phyloP scores from a whole-genome alignment of 2,888 invertebrate genomes.

The Latheticus oryzae region DNA sequence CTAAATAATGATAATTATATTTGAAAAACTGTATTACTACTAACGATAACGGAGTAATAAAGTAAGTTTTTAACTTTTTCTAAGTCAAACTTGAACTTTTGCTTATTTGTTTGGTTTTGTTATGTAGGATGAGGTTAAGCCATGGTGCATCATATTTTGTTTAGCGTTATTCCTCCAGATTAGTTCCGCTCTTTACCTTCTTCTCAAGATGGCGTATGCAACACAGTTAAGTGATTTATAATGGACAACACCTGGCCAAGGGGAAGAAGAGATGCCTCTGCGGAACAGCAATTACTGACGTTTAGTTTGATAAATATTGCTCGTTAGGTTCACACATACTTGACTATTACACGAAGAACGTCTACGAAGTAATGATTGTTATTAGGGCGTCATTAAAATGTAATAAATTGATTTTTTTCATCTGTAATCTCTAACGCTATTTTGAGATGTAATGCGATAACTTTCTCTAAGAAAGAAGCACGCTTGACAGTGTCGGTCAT shows the following conservation, averaged over 20 bases:
- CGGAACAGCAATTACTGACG: constrained; percentile 26
- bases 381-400: constrained; percentile 43
- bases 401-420: constrained; percentile 42
- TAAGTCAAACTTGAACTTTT: too few relatives aligned
- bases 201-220: constrained; percentile 12
- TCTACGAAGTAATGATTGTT: constrained; percentile 34
- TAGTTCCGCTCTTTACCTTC: too few relatives aligned
- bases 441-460: constrained; percentile 30
- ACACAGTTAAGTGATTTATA: constrained; percentile 34
- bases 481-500: not conserved
- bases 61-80: too few relatives aligned
- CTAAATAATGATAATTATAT: too few relatives aligned
- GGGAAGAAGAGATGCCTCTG: too few relatives aligned
- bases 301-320: constrained; percentile 34
- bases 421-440: constrained; percentile 5
- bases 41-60: too few relatives aligned
- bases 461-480: constrained; percentile 16
- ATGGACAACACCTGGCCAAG: constrained; percentile 35
- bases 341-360: constrained; percentile 21
- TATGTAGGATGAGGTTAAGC: too few relatives aligned
- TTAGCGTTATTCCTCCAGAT: too few relatives aligned
- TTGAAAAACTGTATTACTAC: too few relatives aligned
- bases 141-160: too few relatives aligned
- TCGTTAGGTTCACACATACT: constrained; percentile 39
- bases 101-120: too few relatives aligned